Evolutionary conservation across 2,797 vertebrate species (phyloP), one percentile per base, ranked within the genome.

Genomic region (Phoeniculus purpureus): DNA sequence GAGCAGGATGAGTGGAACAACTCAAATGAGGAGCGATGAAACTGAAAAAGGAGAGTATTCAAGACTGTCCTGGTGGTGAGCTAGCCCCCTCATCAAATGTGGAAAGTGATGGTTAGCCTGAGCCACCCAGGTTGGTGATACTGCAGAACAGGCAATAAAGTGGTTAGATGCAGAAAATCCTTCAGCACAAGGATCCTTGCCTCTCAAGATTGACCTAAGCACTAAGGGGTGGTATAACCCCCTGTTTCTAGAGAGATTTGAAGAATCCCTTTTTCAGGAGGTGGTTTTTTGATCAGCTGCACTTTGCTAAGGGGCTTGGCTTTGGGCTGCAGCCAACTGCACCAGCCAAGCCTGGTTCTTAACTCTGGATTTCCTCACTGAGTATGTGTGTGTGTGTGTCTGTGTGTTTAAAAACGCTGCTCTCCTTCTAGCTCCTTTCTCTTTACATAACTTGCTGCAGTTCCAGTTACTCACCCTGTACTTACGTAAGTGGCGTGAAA

Each of bases 401-500:
- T 23, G 15, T 54, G 37, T 23, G 15, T 54, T n/a, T 77, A 54
- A 66, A 91, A 59, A 26, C 18, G 4, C 62, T 72, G 15, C 58
- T 4, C 0, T 62, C 40, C 47, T 80, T 84, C 71, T 18, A 78
- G 52, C 13, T 55, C 11, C 11, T 83, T 83, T 79, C 62, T 81
- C 92, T 65, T 72, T 40, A 55, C 7, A 9, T 71, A 78, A 74
- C 56, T 89, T 83, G 29, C 40, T 59, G 10, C 48, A 22, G 73
- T 82, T 89, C 17, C 45, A 66, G 75, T 61, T 66, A 64, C 40
- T 66, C 3, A 6, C 37, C 15, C 74, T 74, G 64, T 56, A 43
- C 87, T 92, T 90, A 4, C n/a, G 0, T 74, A 56, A 94, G 54
- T n/a, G 62, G 15, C 48, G 61, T 70, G 65, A 92, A 94, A 89